Base-by-base conservation (phyloP, 1,140 invertebrate genomes). In the Drosophila melanica region DNA sequence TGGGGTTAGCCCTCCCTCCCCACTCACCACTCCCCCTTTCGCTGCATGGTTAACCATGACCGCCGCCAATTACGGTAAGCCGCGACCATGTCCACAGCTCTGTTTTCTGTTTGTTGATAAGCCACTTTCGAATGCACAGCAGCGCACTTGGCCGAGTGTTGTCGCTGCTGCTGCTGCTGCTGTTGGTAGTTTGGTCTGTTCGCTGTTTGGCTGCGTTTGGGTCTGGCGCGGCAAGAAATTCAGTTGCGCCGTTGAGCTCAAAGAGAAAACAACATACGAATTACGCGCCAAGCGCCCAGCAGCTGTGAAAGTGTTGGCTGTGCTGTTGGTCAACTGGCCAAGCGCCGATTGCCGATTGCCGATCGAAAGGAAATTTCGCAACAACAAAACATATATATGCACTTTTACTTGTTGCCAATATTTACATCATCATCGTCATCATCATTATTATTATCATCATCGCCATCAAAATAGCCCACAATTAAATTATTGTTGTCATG, bases 111-210 rank as follows among this genome's bases (percentile, higher is more conserved):
- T 78, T 86, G 81, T 85, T 77, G 81, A 87, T 86, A 87, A 86
- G 82, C 82, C 82, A 86, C 82, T 86, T 86, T 86, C 84, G 84
- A 86, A 86, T 86, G 82, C 82, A 89, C 78, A 86, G 76, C 78
- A 86, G 76, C 75, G 68, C 75, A 81, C 68, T 86, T 86, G 63
- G 71, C 67, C 51, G 44, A 45, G 30, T 60, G 42, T 33, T 27
- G 20, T 9, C n/a, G 47, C 23, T 14, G 47, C 7, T 53, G 30
- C 5, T 42, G n/a, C n/a, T 45, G 48, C 23, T 30, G 47, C 20
- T 27, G 7, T 48, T 60, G 59, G 33, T 45, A 58, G 68, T 67
- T 80, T 81, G 75, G 70, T 27, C 57, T 55, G 44, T 54, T 71
- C 54, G 55, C 55, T 37, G 55, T 63, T 66, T 74, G 71, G 45